phyloP scores from a whole-genome alignment of 2,888 invertebrate species.

The Tridacna gigas region DNA sequence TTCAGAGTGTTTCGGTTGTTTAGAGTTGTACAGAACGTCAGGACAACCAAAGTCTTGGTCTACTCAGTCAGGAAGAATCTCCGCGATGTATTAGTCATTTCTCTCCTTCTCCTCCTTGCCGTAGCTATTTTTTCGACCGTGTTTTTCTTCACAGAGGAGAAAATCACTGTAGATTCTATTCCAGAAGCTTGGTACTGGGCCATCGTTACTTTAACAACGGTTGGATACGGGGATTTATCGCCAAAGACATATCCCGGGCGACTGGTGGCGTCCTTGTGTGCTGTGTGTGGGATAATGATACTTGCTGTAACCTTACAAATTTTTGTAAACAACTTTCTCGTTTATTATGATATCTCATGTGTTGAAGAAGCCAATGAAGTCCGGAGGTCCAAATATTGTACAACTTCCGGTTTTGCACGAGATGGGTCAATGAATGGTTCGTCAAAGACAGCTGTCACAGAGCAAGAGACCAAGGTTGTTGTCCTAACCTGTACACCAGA shows the following conservation, averaged over 20 bases:
- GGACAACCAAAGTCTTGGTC: constrained; percentile 48
- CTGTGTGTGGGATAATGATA: constrained; percentile 57
- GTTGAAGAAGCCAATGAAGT: constrained; percentile 39
- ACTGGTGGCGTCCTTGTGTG: constrained; percentile 49
- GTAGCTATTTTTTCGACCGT: constrained; percentile 51
- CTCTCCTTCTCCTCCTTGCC: constrained; percentile 45
- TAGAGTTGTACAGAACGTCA: constrained; percentile 55
- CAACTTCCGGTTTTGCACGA: background rate
- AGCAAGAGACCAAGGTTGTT: too few relatives aligned
- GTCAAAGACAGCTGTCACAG: too few relatives aligned
- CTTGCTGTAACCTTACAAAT: constrained; percentile 57
- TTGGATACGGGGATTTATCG: constrained; percentile 62
- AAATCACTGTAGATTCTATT: constrained; percentile 34
- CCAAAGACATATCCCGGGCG: constrained; percentile 51
- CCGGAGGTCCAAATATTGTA: constrained; percentile 4
- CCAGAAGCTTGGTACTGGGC: constrained; percentile 66
- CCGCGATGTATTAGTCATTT: constrained; percentile 45
- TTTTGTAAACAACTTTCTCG: constrained; percentile 64
- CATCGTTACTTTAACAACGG: constrained; percentile 64
- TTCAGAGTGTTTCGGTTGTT: constrained; percentile 59
- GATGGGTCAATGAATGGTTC: background rate
- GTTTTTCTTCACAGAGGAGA: constrained; percentile 50
- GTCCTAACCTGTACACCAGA: too few relatives aligned
- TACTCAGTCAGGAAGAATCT: constrained; percentile 47
- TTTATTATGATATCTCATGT: constrained; percentile 52